Conservation (phyloP, 1,140 invertebrate species). For the Gonatopus flavifemur region DNA sequence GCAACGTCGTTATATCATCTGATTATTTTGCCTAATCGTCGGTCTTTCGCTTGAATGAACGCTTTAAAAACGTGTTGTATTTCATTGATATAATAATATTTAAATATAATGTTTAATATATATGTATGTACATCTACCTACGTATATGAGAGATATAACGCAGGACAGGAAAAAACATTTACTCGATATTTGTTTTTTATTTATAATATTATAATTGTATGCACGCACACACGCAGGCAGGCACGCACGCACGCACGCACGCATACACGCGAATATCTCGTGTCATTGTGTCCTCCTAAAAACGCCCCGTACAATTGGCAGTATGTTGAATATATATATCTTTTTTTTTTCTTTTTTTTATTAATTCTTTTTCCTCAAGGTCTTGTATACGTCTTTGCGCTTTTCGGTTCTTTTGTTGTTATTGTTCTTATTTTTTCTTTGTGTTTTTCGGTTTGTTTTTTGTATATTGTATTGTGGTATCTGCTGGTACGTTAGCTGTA, state of each 20-base stretch:
- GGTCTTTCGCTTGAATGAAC: too few relatives aligned
- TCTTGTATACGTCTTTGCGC: slow-evolving; percentile 20
- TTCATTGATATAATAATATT: too few relatives aligned
- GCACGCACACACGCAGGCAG: slow-evolving; percentile 33
- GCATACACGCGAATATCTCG: slow-evolving; percentile 9
- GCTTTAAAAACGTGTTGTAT: too few relatives aligned
- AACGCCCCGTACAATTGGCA: slow-evolving; percentile 42
- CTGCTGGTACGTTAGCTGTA: background rate
- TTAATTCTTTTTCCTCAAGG: slow-evolving; percentile 13
- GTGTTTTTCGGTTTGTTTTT: background rate
- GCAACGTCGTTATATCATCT: too few relatives aligned
- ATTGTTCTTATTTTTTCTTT: background rate
- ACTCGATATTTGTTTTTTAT: slow-evolving; percentile 18
- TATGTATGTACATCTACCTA: slow-evolving; percentile 44
- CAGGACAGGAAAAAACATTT: slow-evolving; percentile 22
- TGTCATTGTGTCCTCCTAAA: slow-evolving; percentile 22
- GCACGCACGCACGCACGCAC: background rate
- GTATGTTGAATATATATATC: slow-evolving; percentile 43
- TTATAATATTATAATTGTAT: slow-evolving; percentile 23
- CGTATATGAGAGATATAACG: slow-evolving; percentile 27
- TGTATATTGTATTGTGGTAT: too few relatives aligned
- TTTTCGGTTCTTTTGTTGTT: background rate
- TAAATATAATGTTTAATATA: too few relatives aligned
- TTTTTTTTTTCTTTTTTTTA: slow-evolving; percentile 7
- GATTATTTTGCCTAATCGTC: too few relatives aligned